A percentile compares a stretch with the other conserved stretches of the same genome.
These are phyloP conservation scores for Muscicapa comitata DNA, from an alignment of 2,797 vertebrate species.

Conservation along the genomic window DNA sequence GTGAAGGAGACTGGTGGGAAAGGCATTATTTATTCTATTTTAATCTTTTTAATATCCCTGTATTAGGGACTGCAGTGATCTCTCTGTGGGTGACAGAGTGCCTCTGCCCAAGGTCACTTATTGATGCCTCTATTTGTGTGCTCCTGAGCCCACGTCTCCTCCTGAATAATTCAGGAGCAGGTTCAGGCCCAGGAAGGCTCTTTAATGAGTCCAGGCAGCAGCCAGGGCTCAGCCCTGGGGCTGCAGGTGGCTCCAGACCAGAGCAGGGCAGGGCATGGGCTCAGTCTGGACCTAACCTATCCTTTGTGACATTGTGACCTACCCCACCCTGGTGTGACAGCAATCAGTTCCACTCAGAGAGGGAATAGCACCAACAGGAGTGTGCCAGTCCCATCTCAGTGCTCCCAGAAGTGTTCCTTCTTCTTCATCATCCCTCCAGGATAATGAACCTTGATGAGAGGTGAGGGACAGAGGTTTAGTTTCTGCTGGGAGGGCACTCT, in stretches of 20 bases:
- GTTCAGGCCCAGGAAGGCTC: neutral
- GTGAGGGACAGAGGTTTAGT: neutral
- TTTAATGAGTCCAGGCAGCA: neutral
- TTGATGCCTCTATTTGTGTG: neutral
- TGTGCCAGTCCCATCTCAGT: neutral
- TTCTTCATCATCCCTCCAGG: neutral
- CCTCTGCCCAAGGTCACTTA: neutral
- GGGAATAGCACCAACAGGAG: neutral
- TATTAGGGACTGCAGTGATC: neutral
- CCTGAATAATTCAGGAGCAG: neutral
- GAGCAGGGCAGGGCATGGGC: neutral
- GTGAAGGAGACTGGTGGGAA: neutral
- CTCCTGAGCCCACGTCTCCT: neutral
- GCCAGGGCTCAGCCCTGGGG: neutral
- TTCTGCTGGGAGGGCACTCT: neutral
- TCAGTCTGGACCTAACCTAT: neutral
- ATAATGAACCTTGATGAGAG: neutral
- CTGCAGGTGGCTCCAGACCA: slow-evolving; percentile 8
- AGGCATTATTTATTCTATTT: neutral
- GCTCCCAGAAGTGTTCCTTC: neutral
- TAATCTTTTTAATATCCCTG: neutral
- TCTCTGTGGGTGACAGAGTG: neutral
- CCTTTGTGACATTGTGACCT: neutral
- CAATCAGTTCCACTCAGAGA: neutral
- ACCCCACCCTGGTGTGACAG: neutral